Conservation (phyloP, 2,888 invertebrate genomes). For the Oscheius sp. region DNA sequence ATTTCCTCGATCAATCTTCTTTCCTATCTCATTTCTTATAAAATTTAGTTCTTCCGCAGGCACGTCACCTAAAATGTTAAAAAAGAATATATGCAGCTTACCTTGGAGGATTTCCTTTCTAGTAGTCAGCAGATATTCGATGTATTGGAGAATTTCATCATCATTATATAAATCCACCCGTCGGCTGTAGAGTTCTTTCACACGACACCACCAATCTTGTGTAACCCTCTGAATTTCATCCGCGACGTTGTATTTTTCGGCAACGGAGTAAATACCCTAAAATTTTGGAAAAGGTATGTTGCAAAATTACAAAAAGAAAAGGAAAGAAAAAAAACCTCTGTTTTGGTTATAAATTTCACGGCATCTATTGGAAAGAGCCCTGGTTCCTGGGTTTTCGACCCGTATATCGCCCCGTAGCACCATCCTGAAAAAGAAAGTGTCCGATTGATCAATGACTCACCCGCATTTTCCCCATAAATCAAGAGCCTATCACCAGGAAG, state of each 20-base stretch:
- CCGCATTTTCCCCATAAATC: constrained; percentile 32
- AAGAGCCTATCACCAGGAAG: constrained; percentile 33
- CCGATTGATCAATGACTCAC: constrained; percentile 12
- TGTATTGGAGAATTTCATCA: constrained; percentile 24
- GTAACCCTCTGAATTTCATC: constrained; percentile 22
- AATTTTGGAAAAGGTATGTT: background rate
- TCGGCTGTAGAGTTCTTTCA: constrained; percentile 29
- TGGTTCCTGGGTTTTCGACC: background rate
- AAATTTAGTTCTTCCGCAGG: constrained; percentile 48
- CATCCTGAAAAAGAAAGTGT: constrained; percentile 22
- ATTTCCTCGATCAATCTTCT: constrained; percentile 48
- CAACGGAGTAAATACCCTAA: background rate
- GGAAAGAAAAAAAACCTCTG: background rate
- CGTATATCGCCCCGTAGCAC: constrained; percentile 30
- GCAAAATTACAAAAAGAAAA: background rate
- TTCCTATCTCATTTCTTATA: constrained; percentile 38
- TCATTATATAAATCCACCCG: constrained; percentile 18
- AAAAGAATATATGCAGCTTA: background rate
- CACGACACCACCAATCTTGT: constrained; percentile 28
- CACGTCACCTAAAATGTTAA: constrained; percentile 40
- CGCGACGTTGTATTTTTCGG: constrained; percentile 20
- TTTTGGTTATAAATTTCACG: constrained; percentile 23
- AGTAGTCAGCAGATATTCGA: constrained; percentile 27
- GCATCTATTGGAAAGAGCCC: constrained; percentile 33
- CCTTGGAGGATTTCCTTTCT: constrained; percentile 28